Evolutionary conservation across 2,797 vertebrate species (phyloP).

Genomic region (Channa striata): DNA sequence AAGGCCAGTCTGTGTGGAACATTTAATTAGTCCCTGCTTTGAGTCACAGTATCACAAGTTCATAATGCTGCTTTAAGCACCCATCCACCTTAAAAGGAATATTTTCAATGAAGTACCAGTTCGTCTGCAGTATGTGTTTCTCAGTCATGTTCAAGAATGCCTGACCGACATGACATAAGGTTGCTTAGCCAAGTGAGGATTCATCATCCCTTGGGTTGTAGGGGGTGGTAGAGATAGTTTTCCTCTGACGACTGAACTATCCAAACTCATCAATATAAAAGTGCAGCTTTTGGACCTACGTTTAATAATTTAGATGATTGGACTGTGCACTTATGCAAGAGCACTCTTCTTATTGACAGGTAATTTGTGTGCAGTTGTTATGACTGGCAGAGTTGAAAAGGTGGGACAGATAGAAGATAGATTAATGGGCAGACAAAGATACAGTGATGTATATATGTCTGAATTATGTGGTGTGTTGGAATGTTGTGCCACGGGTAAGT

Average conservation of each 20-base stretch:
- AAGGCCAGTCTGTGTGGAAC: constrained; percentile 14
- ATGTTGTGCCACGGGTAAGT: no score
- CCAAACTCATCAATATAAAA: constrained; percentile 68
- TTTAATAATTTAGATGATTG: constrained; percentile 68
- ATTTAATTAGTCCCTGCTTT: constrained; percentile 56
- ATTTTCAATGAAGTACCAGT: constrained; percentile 6
- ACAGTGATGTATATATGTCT: background rate
- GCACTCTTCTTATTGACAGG: constrained; percentile 60
- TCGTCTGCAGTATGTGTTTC: constrained; percentile 17
- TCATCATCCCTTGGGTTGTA: constrained; percentile 8
- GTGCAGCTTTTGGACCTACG: constrained; percentile 35
- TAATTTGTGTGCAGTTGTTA: constrained; percentile 45
- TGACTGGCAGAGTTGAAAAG: constrained; percentile 15
- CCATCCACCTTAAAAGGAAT: constrained; percentile 16
- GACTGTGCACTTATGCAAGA: constrained; percentile 58
- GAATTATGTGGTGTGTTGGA: no score
- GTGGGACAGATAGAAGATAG: background rate
- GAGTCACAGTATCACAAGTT: constrained; percentile 44
- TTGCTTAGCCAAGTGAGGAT: constrained; percentile 50
- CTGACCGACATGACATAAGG: constrained; percentile 42
- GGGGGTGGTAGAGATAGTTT: background rate
- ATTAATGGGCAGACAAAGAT: background rate
- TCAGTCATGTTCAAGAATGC: constrained; percentile 35
- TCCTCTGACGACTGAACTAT: constrained; percentile 47
- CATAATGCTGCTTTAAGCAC: constrained; percentile 48